Percentiles rank a stretch among this genome's conserved stretches.
phyloP scores from a whole-genome alignment of 1,140 invertebrate species.

The Drosophila dunni region DNA sequence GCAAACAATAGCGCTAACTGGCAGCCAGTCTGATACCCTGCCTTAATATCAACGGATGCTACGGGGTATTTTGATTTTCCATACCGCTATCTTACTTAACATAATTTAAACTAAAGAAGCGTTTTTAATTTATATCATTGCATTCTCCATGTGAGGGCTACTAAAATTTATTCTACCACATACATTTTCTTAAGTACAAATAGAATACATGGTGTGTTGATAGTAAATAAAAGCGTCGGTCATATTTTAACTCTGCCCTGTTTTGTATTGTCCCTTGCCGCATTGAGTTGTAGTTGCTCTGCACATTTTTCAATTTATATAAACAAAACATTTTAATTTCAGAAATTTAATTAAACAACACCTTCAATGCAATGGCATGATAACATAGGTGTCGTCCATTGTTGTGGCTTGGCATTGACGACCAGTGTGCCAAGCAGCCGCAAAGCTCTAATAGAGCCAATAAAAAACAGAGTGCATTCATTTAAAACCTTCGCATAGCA shows the following conservation, averaged over 20 bases:
- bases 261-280: constrained; percentile 49
- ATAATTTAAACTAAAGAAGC: too few species aligned
- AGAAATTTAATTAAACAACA: constrained; percentile 84
- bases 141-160: too few species aligned
- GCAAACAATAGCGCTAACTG: constrained; percentile 61
- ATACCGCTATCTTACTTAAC: neutral
- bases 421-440: constrained; percentile 37
- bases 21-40: constrained; percentile 17
- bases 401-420: constrained; percentile 42
- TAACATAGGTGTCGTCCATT: constrained; percentile 54
- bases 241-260: neutral
- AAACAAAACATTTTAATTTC: constrained; percentile 85
- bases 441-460: constrained; percentile 43
- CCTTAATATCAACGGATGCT: neutral
- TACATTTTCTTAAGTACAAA: neutral
- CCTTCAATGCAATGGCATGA: constrained; percentile 54
- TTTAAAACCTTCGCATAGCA: neutral
- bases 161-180: too few species aligned
- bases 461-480: constrained; percentile 38
- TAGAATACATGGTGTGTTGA: neutral
- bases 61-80: neutral
- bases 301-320: constrained; percentile 84
- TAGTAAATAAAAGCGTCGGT: constrained; percentile 13
- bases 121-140: too few species aligned
- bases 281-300: constrained; percentile 57